These are phyloP conservation scores for Brenthis ino DNA, from an alignment of 2,888 invertebrate species.

Conservation along the genomic window DNA sequence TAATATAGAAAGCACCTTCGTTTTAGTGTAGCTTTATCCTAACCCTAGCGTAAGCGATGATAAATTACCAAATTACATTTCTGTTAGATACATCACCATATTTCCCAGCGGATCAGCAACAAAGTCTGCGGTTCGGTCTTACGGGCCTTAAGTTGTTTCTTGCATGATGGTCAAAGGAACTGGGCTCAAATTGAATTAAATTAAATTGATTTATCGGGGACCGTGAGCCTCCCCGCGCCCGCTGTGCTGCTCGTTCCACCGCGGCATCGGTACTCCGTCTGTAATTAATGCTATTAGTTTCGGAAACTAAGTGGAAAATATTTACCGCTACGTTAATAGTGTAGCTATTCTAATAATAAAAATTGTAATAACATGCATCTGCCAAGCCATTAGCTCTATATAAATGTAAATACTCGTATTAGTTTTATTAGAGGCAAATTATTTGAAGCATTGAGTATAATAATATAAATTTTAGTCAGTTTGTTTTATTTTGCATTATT, in stretches of 20 bases:
- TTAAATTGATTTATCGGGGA: conserved; percentile 80
- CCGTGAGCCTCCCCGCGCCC: conserved; percentile 56
- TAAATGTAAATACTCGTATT: no score
- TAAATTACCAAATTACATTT: conserved; percentile 12
- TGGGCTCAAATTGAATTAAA: conserved; percentile 78
- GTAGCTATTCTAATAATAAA: conserved; percentile 17
- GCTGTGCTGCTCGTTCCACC: conserved; percentile 53
- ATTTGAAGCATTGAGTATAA: no score
- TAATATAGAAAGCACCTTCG: no score
- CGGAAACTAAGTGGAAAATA: conserved; percentile 70
- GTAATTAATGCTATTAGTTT: conserved; percentile 78
- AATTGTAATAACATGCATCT: not conserved
- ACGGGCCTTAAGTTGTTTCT: conserved; percentile 42
- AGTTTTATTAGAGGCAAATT: no score
- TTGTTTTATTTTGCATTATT: no score
- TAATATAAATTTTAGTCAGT: no score
- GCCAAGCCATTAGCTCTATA: not conserved
- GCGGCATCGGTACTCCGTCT: conserved; percentile 51
- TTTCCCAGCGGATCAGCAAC: conserved; percentile 29
- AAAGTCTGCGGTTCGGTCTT: conserved; percentile 13
- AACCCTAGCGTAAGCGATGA: not conserved
- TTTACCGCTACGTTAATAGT: conserved; percentile 35
- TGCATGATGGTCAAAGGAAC: conserved; percentile 75
- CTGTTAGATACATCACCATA: conserved; percentile 18
- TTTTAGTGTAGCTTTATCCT: not conserved